Base-by-base conservation (phyloP, 2,113 vertebrate genomes). In the Chlorodrepanis virens region DNA sequence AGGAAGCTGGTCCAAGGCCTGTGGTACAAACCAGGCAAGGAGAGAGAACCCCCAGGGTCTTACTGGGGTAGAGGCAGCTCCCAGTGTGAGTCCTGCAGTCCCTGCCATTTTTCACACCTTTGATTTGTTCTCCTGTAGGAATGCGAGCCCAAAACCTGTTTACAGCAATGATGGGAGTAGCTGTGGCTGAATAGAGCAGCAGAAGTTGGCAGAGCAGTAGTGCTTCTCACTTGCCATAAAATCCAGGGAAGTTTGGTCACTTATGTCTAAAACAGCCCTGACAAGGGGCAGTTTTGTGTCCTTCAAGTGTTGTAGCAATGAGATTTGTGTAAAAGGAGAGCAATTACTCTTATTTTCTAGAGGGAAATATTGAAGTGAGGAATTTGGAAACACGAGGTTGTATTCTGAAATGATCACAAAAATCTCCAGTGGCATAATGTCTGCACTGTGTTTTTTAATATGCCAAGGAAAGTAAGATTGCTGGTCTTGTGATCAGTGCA, bases 261-360 rank as follows among this genome's bases (percentile, higher is more conserved):
- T 79, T 18, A 1, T 6, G 19, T 65, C 19, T 20, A 24, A 17
- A 72, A 29, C 27, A 87, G 28, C 57, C 27, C 5, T 14, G 33
- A 16, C 0, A 0, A 19, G n/a, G n/a, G 54, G 63, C 10, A 5
- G 5, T 19, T 60, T 35, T 37, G 49, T 27, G 20, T 54, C 50
- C 61, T 95, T 65, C 25, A 59, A 28, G 44, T 50, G 27, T n/a
- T 86, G 47, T 33, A 81, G 47, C 45, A 49, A 63, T 42, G 50
- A 87, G n/a, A 59, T 75, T 53, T 81, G n/a, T 94, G 33, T 64
- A 39, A 81, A 44, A 76, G 22, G 28, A 39, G 39, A 64, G 23
- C 42, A 60, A 18, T 69, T 54, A 13, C 28, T 90, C 27, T 57
- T 42, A 7, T 29, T 64, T 91, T 92, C 60, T 63, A n/a, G 44